A percentile compares a stretch with the other conserved stretches of the same genome.
Conservation (phyloP, 2,888 invertebrate species). For the Drosophila paucipuncta region DNA sequence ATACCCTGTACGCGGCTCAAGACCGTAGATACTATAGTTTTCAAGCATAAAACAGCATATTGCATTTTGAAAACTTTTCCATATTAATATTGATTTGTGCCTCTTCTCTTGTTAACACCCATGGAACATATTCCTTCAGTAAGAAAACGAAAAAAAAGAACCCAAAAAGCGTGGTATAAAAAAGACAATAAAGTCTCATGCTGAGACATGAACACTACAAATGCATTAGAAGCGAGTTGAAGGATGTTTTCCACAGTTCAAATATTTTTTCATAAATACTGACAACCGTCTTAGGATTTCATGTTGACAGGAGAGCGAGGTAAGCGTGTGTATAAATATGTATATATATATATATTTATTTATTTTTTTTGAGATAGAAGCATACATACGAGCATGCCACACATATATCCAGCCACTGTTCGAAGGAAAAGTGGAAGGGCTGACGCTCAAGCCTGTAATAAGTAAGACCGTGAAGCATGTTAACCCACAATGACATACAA, state of each 20-base stretch:
- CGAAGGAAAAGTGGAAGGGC: constrained; percentile 4
- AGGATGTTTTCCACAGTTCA: constrained; percentile 52
- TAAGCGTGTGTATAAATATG: constrained; percentile 45
- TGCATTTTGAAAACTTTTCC: background rate
- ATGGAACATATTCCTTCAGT: constrained; percentile 1
- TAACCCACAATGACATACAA: constrained; percentile 55
- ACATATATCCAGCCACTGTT: constrained; percentile 18
- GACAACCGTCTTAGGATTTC: constrained; percentile 61
- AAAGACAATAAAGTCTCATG: constrained; percentile 20
- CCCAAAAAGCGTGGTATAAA: constrained; percentile 11
- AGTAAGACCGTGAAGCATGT: constrained; percentile 54
- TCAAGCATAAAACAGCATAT: background rate
- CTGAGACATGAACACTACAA: constrained; percentile 50
- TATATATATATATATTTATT: background rate
- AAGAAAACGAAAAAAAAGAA: background rate
- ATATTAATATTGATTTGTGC: background rate
- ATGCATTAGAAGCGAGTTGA: constrained; percentile 55
- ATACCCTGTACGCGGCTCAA: constrained; percentile 24
- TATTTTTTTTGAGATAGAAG: constrained; percentile 9
- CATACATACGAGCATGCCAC: constrained; percentile 17
- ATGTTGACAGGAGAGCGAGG: constrained; percentile 61
- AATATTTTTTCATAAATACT: constrained; percentile 46
- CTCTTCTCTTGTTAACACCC: background rate
- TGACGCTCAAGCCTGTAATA: constrained; percentile 40
- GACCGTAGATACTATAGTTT: background rate